Percentiles rank a stretch among this genome's conserved stretches.
phyloP scores from a whole-genome alignment of 2,888 invertebrate genomes.

The Nomada goodeniana region DNA sequence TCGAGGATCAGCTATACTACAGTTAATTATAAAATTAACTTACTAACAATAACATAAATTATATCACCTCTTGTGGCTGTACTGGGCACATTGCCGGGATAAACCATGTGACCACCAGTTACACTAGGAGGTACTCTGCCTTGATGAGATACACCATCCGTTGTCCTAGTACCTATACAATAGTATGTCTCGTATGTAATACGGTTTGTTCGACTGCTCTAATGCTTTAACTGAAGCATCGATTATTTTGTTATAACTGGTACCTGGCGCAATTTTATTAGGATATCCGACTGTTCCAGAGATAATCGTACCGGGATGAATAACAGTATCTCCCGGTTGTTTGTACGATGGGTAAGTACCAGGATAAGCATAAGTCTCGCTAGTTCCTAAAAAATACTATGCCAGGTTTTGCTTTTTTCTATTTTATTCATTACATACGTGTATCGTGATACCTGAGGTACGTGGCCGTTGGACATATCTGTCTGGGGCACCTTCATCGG shows the following conservation, averaged over 20 bases:
- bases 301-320: constrained; percentile 8
- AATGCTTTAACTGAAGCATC: too few relatives aligned
- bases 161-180: background rate
- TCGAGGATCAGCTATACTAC: constrained; percentile 22
- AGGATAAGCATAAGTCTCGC: constrained; percentile 13
- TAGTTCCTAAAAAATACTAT: background rate
- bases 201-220: too few relatives aligned
- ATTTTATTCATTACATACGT: background rate
- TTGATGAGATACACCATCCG: background rate
- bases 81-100: constrained; percentile 43
- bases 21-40: constrained; percentile 35
- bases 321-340: constrained; percentile 2
- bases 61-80: constrained; percentile 38
- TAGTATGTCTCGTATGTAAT: too few relatives aligned
- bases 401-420: background rate
- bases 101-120: constrained; percentile 30
- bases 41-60: background rate
- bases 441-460: background rate
- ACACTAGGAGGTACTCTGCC: constrained; percentile 38
- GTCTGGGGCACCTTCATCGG: constrained; percentile 39
- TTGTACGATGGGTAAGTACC: background rate
- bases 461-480: constrained; percentile 37
- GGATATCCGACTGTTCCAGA: constrained; percentile 41
- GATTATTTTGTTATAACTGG: background rate
- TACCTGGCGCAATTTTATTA: background rate